Percentiles rank a stretch among this genome's conserved stretches.
Evolutionary conservation across 2,797 vertebrate genomes (phyloP).

Genomic region (Halcyon chelicuti): DNA sequence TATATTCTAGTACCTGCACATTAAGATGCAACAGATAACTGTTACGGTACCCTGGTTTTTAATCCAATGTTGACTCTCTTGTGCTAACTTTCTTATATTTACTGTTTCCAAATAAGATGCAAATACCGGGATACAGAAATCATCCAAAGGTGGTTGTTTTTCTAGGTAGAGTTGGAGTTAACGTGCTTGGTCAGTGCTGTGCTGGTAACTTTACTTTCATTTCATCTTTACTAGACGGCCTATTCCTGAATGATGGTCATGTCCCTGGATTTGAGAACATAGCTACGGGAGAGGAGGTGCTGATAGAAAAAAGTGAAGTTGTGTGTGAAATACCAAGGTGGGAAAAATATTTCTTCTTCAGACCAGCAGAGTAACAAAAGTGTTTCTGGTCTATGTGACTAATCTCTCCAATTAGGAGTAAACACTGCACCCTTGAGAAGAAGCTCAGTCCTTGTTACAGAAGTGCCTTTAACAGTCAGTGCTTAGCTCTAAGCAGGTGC

Average conservation of each 20-base stretch:
- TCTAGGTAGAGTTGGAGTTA: conserved; percentile 31
- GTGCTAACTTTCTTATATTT: background rate
- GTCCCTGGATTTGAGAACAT: conserved; percentile 60
- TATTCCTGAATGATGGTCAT: conserved; percentile 61
- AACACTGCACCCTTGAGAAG: background rate
- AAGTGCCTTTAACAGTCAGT: background rate
- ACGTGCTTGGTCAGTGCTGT: background rate
- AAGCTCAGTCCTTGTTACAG: background rate
- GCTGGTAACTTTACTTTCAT: conserved; percentile 55
- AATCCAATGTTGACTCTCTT: background rate
- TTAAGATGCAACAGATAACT: background rate
- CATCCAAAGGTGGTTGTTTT: background rate
- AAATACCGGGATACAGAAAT: conserved; percentile 32
- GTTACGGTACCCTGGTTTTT: background rate
- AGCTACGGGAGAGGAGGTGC: conserved; percentile 15
- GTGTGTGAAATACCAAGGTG: background rate
- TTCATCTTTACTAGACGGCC: conserved; percentile 46
- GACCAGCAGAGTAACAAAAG: background rate
- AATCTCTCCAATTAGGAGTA: background rate
- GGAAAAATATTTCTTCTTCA: conserved; percentile 35
- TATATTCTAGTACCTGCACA: conserved; percentile 3
- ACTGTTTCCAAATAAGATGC: conserved; percentile 56
- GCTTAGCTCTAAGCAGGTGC: background rate
- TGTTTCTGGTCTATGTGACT: background rate
- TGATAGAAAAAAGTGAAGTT: background rate